These are phyloP conservation scores for Rhynchonema sp. DNA, from an alignment of 2,888 invertebrate species.

Conservation along the genomic window DNA sequence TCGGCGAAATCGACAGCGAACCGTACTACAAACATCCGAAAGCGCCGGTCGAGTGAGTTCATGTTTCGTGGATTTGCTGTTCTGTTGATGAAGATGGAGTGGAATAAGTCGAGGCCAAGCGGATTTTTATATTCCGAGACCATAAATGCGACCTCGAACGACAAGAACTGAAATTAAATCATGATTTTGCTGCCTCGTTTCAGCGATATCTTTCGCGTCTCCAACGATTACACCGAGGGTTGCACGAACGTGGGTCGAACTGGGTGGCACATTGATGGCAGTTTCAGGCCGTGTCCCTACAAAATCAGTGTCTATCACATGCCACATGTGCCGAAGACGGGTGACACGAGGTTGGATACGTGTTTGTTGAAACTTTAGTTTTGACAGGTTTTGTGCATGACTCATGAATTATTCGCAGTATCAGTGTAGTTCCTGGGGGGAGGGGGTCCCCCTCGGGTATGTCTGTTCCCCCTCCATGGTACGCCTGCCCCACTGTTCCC, in stretches of 20 bases:
- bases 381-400: background rate
- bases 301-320: background rate
- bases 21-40: background rate
- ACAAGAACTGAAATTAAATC: no score
- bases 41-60: background rate
- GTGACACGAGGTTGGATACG: background rate
- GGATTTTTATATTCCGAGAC: no score
- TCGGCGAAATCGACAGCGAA: background rate
- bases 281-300: background rate
- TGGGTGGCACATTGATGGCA: conserved; percentile 1
- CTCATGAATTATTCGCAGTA: no score
- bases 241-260: background rate
- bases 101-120: no score
- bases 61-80: background rate
- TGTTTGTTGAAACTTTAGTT: background rate
- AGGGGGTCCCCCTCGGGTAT: no score
- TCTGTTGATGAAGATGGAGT: no score
- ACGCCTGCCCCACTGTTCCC: no score
- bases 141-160: no score
- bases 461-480: no score
- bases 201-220: background rate
- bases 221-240: background rate
- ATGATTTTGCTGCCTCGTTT: background rate
- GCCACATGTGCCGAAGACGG: background rate
- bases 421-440: no score